These are phyloP conservation scores for Ruditapes philippinarum DNA, from an alignment of 1,140 invertebrate genomes.

Conservation along the genomic window DNA sequence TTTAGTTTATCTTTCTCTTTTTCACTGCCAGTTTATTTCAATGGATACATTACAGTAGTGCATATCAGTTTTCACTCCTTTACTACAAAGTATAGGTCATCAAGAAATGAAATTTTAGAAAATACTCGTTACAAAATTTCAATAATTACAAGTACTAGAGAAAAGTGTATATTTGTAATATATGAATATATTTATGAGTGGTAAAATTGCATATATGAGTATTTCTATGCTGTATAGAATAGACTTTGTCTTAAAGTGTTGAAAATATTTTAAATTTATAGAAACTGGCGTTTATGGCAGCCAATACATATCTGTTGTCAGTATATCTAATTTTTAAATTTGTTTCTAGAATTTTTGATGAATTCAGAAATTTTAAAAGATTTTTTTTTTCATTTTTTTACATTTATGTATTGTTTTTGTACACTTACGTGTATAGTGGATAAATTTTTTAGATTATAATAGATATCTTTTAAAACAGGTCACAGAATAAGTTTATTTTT, in stretches of 20 bases:
- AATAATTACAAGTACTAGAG: too few relatives aligned
- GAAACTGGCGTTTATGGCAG: not conserved
- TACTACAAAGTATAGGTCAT: too few relatives aligned
- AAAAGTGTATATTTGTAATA: too few relatives aligned
- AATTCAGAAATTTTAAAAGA: constrained; percentile 6
- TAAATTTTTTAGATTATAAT: not conserved
- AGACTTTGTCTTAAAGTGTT: constrained; percentile 11
- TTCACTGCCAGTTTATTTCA: too few relatives aligned
- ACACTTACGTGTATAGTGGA: not conserved
- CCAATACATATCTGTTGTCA: not conserved
- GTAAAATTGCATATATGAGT: not conserved
- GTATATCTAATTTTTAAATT: not conserved
- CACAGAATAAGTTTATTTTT: too few relatives aligned
- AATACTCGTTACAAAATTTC: too few relatives aligned
- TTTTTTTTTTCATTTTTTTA: not conserved
- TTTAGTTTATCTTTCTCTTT: too few relatives aligned
- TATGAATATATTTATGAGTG: not conserved
- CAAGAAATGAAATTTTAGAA: too few relatives aligned
- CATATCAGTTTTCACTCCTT: too few relatives aligned
- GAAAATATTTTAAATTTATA: not conserved
- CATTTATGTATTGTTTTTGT: not conserved
- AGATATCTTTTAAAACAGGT: not conserved
- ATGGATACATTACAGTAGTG: too few relatives aligned
- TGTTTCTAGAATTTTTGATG: not conserved
- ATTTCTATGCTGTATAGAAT: not conserved